These are phyloP conservation scores for Uria aalge DNA, from an alignment of 2,113 vertebrate genomes.

Conservation along the genomic window DNA sequence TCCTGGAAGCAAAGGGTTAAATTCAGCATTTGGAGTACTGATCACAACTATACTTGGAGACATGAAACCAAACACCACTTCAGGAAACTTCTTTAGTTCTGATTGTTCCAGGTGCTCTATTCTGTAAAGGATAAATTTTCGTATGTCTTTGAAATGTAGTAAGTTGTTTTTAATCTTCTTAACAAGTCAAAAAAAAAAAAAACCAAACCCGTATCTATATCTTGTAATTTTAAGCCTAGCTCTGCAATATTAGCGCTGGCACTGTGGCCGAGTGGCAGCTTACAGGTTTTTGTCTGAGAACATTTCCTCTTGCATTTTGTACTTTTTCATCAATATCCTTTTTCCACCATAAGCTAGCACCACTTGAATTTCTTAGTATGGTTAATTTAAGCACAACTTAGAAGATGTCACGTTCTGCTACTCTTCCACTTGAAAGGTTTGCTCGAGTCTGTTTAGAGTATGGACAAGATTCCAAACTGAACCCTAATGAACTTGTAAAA, in stretches of 20 bases:
- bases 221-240: background rate
- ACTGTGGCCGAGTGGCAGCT: background rate
- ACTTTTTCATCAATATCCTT: background rate
- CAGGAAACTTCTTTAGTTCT: constrained; percentile 83
- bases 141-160: background rate
- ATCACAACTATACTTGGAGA: constrained; percentile 82
- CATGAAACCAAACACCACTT: constrained; percentile 93
- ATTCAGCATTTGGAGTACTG: constrained; percentile 93
- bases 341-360: background rate
- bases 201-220: rapidly evolving
- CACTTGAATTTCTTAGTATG: background rate
- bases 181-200: background rate
- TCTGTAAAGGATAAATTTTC: constrained; percentile 65
- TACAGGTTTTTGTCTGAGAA: background rate
- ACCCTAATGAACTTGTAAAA: background rate
- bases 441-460: background rate
- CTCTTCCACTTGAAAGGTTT: background rate
- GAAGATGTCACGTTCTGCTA: background rate
- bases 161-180: background rate
- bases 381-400: background rate
- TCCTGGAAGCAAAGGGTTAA: constrained; percentile 83
- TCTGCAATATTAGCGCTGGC: background rate
- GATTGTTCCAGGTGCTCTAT: constrained; percentile 88
- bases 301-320: background rate
- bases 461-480: background rate